Evolutionary conservation across 2,113 vertebrate genomes (phyloP).

Genomic region (Nothocercus julius): DNA sequence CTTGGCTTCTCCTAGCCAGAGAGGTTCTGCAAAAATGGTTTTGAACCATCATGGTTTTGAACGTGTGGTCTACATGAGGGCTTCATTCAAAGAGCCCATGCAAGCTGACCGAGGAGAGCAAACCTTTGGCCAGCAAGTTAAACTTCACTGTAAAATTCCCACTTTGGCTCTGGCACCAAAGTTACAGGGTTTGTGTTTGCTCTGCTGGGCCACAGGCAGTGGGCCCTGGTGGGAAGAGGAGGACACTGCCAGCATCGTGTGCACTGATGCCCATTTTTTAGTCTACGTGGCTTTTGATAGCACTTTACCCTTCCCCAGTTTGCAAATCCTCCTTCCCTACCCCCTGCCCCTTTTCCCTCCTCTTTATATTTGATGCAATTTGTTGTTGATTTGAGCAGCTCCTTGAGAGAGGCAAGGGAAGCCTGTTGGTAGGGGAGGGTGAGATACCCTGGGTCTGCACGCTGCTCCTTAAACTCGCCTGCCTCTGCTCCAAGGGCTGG

Average conservation of each 20-base stretch:
- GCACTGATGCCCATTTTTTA: background rate
- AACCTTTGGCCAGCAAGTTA: background rate
- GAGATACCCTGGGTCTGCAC: rapidly evolving
- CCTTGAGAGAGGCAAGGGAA: background rate
- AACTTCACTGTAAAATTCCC: background rate
- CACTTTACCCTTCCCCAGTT: background rate
- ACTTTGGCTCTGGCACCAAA: rapidly evolving
- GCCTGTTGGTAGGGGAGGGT: background rate
- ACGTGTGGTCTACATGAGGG: background rate
- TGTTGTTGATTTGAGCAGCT: rapidly evolving
- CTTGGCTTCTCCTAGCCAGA: background rate
- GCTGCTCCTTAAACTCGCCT: rapidly evolving
- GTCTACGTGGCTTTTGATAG: rapidly evolving
- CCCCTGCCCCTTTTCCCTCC: background rate
- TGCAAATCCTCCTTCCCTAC: background rate
- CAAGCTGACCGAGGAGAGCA: background rate
- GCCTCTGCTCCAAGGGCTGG: background rate
- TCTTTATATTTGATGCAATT: rapidly evolving
- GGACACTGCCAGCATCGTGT: background rate
- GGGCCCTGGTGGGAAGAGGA: background rate
- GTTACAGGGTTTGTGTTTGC: background rate
- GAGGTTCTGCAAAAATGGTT: background rate
- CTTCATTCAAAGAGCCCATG: background rate
- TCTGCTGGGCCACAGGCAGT: background rate
- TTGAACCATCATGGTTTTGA: background rate